Base-by-base conservation (phyloP, 2,797 vertebrate genomes). In the Sebastolobus alascanus region DNA sequence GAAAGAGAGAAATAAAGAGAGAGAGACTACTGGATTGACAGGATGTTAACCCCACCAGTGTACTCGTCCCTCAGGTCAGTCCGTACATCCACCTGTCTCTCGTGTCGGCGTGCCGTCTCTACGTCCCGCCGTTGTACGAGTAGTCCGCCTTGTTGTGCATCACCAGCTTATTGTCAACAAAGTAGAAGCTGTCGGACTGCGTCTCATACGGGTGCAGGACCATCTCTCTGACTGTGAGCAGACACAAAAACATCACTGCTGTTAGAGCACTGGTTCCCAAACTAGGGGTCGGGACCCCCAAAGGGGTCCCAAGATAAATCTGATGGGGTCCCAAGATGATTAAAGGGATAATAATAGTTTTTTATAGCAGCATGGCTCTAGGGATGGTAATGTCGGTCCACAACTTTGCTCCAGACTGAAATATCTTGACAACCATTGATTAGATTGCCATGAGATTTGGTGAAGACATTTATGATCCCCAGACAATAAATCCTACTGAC, bases 71-170 rank as follows among this genome's bases (percentile, higher is more conserved):
- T 84, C 82, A 22, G 73, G 69, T 73, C 76, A 73, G 85, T 86
- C 84, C 68, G 2, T 77, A 72, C 79, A 61, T 89, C 86, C 81
- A 37, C 72, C 63, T 25, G 74, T 73, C 67, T 70, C 68, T 77
- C 22, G 4, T 18, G 73, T 55, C 68, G 20, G 9, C 22, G 72
- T 35, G 59, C 8, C 6, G 8, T 43, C 84, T 90, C 90, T 96
- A 99, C 54, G 97, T 97, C 7, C 97, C 96, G 33, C 98, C 97
- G 1, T 97, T 98, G 97, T 99, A 99, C 0, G 98, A 99, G 94
- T 99, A 99, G 92, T 99, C 98, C 73, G 98, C 98, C 95, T 99
- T 99, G 95, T 99, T 99, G 95, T 99, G 98, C 98, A 99, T 99
- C 94, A 99, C 98, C 86, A 99, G 96, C 94, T 97, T 98, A 96